phyloP scores from a whole-genome alignment of 1,140 invertebrate genomes.

The Cataglyphis hispanica region DNA sequence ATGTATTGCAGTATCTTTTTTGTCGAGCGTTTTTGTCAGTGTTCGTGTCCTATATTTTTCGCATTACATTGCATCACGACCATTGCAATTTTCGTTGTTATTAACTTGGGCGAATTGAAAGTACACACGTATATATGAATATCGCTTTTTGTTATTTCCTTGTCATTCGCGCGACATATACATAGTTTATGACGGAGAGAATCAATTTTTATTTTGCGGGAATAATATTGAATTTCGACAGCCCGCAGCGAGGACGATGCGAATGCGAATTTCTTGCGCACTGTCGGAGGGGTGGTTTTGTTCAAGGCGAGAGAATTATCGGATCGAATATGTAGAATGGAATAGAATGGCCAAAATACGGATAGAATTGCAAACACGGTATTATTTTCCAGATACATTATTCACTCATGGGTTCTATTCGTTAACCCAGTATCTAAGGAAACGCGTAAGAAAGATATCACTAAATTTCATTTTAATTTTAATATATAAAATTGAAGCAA shows the following conservation, averaged over 20 bases:
- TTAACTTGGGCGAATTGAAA: constrained; percentile 58
- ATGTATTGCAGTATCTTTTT: constrained; percentile 31
- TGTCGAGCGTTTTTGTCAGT: constrained; percentile 14
- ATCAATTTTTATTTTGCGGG: constrained; percentile 56
- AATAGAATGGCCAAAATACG: not conserved
- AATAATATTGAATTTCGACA: constrained; percentile 56
- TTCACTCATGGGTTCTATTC: not conserved
- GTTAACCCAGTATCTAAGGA: not conserved
- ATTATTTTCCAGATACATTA: constrained; percentile 8
- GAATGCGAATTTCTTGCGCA: constrained; percentile 47
- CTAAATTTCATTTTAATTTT: not conserved
- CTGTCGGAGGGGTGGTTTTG: constrained; percentile 38
- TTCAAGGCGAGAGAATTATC: constrained; percentile 40
- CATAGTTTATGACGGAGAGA: constrained; percentile 28
- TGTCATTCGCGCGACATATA: constrained; percentile 17
- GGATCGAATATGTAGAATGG: constrained; percentile 16
- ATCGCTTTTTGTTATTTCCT: constrained; percentile 55
- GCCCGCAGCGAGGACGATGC: constrained; percentile 12
- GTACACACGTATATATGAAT: constrained; percentile 33
- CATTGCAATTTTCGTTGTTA: constrained; percentile 61
- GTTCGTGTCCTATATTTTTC: constrained; percentile 18
- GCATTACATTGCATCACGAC: constrained; percentile 6
- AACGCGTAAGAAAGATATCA: not conserved
- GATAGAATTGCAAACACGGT: constrained; percentile 8
- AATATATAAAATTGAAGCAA: not conserved